These are phyloP conservation scores for Pangasianodon hypophthalmus DNA, from an alignment of 2,113 vertebrate species.

Conservation along the genomic window DNA sequence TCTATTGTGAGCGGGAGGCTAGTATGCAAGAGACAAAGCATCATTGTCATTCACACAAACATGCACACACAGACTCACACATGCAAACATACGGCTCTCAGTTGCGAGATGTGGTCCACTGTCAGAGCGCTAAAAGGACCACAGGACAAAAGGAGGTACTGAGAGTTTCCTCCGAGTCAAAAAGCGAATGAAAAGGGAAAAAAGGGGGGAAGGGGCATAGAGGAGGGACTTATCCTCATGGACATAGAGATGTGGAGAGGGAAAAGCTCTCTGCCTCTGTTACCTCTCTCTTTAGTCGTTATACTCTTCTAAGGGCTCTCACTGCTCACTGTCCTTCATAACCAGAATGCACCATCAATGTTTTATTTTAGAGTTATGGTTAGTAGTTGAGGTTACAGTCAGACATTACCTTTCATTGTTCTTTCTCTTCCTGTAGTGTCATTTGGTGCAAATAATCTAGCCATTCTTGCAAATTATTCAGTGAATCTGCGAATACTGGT, in stretches of 20 bases:
- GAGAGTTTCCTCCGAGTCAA: conserved; percentile 55
- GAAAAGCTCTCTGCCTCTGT: background rate
- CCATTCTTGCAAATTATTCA: background rate
- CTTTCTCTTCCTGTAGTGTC: background rate
- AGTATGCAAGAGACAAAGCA: conserved; percentile 64
- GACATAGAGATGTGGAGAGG: conserved; percentile 49
- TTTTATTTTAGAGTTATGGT: background rate
- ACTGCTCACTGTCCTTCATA: background rate
- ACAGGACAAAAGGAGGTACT: conserved; percentile 61
- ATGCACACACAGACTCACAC: conserved; percentile 34
- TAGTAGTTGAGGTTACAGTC: background rate
- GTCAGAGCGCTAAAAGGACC: conserved; percentile 59
- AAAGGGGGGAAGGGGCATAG: conserved; percentile 40
- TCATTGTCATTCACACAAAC: conserved; percentile 58
- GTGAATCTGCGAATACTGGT: background rate
- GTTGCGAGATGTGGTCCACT: conserved; percentile 57
- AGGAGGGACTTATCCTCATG: conserved; percentile 48
- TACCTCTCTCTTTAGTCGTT: conserved; percentile 11
- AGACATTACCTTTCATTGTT: background rate
- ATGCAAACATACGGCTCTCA: conserved; percentile 9
- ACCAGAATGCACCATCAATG: background rate
- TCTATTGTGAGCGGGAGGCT: conserved; percentile 60
- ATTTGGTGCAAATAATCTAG: background rate
- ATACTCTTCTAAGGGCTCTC: conserved; percentile 1
- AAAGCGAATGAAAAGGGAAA: conserved; percentile 24